Evolutionary conservation across 2,113 vertebrate genomes (phyloP), one percentile per base, ranked within the genome.

Genomic region (Natator depressus): DNA sequence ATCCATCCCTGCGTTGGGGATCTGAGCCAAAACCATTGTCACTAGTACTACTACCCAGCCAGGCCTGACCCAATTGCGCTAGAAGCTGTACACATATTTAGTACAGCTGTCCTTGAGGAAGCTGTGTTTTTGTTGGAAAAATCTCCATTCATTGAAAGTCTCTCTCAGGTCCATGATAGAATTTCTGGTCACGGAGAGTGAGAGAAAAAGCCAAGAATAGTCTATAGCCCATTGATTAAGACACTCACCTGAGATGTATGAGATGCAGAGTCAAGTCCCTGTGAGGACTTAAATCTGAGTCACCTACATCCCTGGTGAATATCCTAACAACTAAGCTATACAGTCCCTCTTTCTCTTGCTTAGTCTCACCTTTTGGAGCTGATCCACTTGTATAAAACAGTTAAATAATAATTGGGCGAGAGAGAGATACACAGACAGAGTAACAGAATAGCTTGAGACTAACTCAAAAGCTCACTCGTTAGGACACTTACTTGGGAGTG

Each of bases 41-140:
- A 7, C 65, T 3, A 7, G 27, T 80, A 20, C 9, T 80, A 20
- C 9, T 75, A 1, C 17, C 51, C 1, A 0, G 42, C 16, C 69
- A 46, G 0, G 1, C 38, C 59, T 38, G 35, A 25, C 35, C 82
- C 47, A 0, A 0, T 1, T 5, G 5, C 38, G 65, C 65, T 38
- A 11, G 27, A 27, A 59, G 62, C 31, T 65, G 62, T 65, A 16
- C 14, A 17, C 62, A 65, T 31, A 65, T 65, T 65, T 65, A 65
- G 62, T 7, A 17, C 6, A 65, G 62, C 14, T 35, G 35, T 65
- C 16, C 14, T 35, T 35, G 29, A 62, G 5, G 42, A 42, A 42
- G 42, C 42, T 42, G 42, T 42, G 1, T 29, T 59, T 62, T 62
- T 31, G 29, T 35, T 62, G 5, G 29, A 42, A 14, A 31, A 62